Evolutionary conservation across 2,797 vertebrate genomes (phyloP).

Genomic region (Hozukius guyotensis): DNA sequence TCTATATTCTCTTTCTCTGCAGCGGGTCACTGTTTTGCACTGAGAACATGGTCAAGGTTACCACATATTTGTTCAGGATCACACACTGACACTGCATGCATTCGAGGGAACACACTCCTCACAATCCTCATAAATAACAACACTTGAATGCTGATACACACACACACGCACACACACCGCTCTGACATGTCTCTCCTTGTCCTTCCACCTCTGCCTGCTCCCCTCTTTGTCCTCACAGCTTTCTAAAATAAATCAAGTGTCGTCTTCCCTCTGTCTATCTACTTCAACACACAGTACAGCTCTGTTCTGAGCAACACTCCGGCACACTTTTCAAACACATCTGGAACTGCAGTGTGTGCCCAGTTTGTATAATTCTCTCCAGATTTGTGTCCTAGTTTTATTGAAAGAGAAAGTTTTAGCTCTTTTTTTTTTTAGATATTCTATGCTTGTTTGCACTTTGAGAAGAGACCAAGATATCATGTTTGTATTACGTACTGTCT

Average conservation of each 20-base stretch:
- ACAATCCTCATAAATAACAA: slow-evolving; percentile 7
- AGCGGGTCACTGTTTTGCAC: slow-evolving; percentile 17
- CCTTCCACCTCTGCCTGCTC: slow-evolving; percentile 30
- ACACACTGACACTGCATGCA: neutral
- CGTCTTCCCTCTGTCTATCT: slow-evolving; percentile 52
- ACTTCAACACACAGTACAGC: slow-evolving; percentile 1
- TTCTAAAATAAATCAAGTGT: slow-evolving; percentile 68
- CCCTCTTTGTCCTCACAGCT: slow-evolving; percentile 37
- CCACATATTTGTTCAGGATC: slow-evolving; percentile 4
- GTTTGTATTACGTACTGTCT: neutral
- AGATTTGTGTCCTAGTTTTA: neutral
- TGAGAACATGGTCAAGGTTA: slow-evolving; percentile 25
- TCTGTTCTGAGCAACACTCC: neutral
- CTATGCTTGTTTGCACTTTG: neutral
- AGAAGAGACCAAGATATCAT: neutral
- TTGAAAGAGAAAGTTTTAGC: neutral
- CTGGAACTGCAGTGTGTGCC: neutral
- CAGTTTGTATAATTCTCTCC: neutral
- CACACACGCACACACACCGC: neutral
- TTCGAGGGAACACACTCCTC: neutral
- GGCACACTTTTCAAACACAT: slow-evolving; percentile 5
- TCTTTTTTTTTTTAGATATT: neutral
- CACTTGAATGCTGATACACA: neutral
- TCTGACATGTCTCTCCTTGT: slow-evolving; percentile 43
- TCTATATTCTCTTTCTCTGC: neutral